Conservation (phyloP, 2,113 vertebrate species). For the Bubo bubo region DNA sequence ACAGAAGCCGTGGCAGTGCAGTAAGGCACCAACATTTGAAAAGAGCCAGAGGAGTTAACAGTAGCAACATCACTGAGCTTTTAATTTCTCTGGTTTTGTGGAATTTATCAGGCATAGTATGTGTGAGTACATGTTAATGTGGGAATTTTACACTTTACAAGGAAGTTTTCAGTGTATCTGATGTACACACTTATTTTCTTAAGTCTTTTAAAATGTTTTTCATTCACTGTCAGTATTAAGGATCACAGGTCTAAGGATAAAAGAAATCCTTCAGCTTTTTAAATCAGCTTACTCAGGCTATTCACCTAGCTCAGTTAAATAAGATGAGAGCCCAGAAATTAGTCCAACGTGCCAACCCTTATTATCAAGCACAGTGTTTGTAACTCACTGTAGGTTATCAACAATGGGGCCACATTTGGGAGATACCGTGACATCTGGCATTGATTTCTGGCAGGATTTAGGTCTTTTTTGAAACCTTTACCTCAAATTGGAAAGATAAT, state of each 20-base stretch:
- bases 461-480: background rate
- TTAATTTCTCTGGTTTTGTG: background rate
- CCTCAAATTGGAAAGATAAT: background rate
- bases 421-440: background rate
- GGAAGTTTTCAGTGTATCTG: background rate
- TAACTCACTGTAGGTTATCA: constrained; percentile 24
- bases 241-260: background rate
- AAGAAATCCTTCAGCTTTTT: background rate
- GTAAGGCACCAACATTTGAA: background rate
- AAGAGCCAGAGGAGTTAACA: background rate
- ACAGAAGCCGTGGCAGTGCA: background rate
- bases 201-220: background rate
- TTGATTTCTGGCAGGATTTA: constrained; percentile 27
- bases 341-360: background rate
- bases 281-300: background rate
- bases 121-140: background rate
- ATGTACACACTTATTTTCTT: background rate
- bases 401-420: background rate
- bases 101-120: background rate
- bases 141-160: background rate
- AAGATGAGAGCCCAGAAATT: background rate
- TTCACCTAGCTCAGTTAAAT: background rate
- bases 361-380: constrained; percentile 33
- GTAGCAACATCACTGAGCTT: background rate
- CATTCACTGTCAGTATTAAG: background rate